Percentiles rank a stretch among this genome's conserved stretches.
Evolutionary conservation across 2,888 invertebrate genomes (phyloP).

Genomic region (Metacarcinus magister): DNA sequence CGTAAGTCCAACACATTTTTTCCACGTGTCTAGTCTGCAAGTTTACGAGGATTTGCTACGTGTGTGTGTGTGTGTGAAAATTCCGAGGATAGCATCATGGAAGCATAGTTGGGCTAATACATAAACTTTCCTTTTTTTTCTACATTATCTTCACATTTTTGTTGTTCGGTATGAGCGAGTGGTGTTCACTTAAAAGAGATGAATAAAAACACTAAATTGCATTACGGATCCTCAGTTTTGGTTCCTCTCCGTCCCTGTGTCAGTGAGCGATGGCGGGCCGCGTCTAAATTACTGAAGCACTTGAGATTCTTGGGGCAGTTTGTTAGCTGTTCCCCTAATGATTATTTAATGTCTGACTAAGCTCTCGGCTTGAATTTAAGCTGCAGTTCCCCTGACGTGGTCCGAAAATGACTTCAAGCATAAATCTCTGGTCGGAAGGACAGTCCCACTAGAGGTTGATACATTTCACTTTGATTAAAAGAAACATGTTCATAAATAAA

Average conservation of each 20-base stretch:
- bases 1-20: too few relatives aligned
- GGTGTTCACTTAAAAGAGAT: background rate
- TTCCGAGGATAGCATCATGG: too few relatives aligned
- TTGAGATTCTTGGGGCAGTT: slow-evolving; percentile 35
- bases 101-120: background rate
- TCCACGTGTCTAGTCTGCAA: too few relatives aligned
- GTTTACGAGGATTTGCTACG: too few relatives aligned
- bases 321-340: slow-evolving; percentile 46
- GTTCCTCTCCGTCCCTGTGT: background rate
- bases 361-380: slow-evolving; percentile 44
- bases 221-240: background rate
- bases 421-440: background rate
- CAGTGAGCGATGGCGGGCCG: slow-evolving; percentile 29
- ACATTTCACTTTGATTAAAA: background rate
- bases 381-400: background rate
- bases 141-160: background rate
- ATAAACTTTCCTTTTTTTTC: background rate
- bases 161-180: background rate
- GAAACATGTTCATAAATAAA: background rate
- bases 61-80: background rate
- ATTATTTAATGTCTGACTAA: slow-evolving; percentile 46
- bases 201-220: background rate
- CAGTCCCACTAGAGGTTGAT: background rate
- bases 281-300: slow-evolving; percentile 38
- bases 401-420: slow-evolving; percentile 1